A percentile compares a stretch with the other conserved stretches of the same genome.
phyloP scores from a whole-genome alignment of 2,797 vertebrate species.

The Darevskia mixta region DNA sequence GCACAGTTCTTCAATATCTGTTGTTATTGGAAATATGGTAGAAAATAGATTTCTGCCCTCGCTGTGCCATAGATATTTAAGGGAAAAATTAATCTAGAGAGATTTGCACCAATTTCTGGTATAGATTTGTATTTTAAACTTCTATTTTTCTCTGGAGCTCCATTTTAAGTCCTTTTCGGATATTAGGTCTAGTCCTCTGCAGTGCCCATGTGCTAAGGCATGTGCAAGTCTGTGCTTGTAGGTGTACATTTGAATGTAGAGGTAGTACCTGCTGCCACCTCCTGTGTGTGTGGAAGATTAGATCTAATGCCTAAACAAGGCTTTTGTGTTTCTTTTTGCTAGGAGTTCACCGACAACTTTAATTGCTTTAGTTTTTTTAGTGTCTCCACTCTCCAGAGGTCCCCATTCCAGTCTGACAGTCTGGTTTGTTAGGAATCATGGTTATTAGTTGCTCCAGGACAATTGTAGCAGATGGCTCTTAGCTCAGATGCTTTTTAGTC shows the following conservation, averaged over 20 bases:
- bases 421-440: background rate
- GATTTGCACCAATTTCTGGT: background rate
- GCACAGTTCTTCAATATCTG: accelerated
- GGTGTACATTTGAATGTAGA: background rate
- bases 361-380: background rate
- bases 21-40: background rate
- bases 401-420: background rate
- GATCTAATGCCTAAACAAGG: background rate
- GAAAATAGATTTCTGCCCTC: background rate
- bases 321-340: background rate
- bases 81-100: background rate
- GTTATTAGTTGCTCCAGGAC: background rate
- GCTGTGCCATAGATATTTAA: background rate
- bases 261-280: background rate
- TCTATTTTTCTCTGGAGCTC: background rate
- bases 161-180: background rate
- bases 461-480: background rate
- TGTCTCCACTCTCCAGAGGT: background rate
- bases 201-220: background rate
- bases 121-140: background rate
- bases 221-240: background rate
- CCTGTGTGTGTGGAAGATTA: background rate
- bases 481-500: background rate
- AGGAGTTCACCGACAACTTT: background rate
- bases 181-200: background rate